Percentiles rank a stretch among this genome's conserved stretches.
Evolutionary conservation across 2,888 invertebrate species (phyloP).

Genomic region (Leptinotarsa tumamoca): DNA sequence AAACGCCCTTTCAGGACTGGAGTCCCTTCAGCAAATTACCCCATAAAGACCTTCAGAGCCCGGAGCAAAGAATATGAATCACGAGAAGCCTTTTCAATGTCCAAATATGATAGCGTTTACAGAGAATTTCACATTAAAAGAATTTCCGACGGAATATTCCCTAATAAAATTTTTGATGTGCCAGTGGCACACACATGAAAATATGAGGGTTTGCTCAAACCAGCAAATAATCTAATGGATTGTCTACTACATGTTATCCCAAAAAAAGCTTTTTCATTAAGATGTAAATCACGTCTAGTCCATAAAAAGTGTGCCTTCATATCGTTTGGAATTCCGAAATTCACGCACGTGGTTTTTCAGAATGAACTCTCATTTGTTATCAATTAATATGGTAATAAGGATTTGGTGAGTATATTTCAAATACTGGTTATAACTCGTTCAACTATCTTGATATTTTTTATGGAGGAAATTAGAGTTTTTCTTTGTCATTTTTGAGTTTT

Average conservation of each 20-base stretch:
- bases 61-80: background rate
- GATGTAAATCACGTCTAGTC: background rate
- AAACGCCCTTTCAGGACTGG: background rate
- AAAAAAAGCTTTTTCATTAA: background rate
- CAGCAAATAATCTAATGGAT: background rate
- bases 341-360: too few species aligned
- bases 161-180: background rate
- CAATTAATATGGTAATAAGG: too few species aligned
- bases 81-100: background rate
- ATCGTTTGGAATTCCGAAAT: background rate
- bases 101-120: conserved; percentile 4
- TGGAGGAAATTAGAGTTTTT: too few species aligned
- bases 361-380: too few species aligned
- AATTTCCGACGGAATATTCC: background rate
- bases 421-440: too few species aligned
- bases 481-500: too few species aligned
- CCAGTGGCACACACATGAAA: background rate
- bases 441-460: too few species aligned
- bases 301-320: background rate
- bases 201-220: background rate
- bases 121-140: background rate
- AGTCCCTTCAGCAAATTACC: conserved; percentile 1
- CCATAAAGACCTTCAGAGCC: background rate
- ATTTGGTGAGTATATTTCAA: too few species aligned
- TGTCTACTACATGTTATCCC: conserved; percentile 5